Evolutionary conservation across 2,113 vertebrate species (phyloP).

Genomic region (Brienomyrus longianalis): DNA sequence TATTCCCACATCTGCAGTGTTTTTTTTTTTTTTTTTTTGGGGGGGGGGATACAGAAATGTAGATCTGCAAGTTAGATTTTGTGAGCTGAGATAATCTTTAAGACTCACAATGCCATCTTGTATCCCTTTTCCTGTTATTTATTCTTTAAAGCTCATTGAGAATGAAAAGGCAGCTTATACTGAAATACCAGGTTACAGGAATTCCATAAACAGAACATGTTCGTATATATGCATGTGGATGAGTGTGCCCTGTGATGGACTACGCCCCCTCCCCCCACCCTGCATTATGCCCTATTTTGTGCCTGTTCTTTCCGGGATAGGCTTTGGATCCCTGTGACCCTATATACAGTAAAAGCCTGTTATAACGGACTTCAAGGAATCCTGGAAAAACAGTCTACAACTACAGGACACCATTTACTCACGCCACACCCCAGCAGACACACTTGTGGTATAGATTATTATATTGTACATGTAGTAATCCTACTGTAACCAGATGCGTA

Average conservation of each 20-base stretch:
- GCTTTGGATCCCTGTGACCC: background rate
- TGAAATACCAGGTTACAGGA: background rate
- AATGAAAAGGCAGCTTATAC: background rate
- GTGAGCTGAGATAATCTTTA: background rate
- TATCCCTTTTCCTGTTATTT: background rate
- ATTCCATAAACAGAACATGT: background rate
- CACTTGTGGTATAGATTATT: too few relatives aligned
- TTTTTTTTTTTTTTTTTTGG: background rate
- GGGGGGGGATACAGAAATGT: background rate
- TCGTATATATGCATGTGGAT: background rate
- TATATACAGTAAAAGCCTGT: background rate
- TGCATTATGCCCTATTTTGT: background rate
- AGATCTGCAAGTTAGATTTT: background rate
- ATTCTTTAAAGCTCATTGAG: background rate
- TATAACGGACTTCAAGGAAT: too few relatives aligned
- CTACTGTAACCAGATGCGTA: too few relatives aligned
- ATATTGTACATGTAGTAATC: too few relatives aligned
- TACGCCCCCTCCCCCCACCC: background rate
- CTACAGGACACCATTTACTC: too few relatives aligned
- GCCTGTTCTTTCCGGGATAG: background rate
- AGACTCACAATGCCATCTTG: background rate
- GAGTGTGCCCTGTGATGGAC: background rate
- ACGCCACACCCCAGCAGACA: too few relatives aligned
- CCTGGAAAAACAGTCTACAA: too few relatives aligned
- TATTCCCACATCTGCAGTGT: background rate